Evolutionary conservation across 2,888 invertebrate genomes (phyloP).

Genomic region (Lochmaea capreae): DNA sequence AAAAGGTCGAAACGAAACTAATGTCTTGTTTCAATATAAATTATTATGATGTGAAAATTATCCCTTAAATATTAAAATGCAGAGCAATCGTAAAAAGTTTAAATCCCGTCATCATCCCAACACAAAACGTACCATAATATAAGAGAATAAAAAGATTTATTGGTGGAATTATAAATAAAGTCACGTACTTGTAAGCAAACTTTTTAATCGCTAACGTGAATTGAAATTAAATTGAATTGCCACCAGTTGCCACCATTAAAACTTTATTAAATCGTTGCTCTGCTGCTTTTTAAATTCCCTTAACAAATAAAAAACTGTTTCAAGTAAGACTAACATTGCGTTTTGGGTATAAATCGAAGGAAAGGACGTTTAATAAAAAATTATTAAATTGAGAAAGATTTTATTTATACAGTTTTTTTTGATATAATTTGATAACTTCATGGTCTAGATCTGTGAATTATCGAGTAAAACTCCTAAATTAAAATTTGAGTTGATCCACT

Average conservation of each 20-base stretch:
- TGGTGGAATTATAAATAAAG: conserved; percentile 48
- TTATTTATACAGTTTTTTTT: neutral
- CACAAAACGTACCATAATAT: conserved; percentile 17
- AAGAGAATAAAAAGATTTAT: conserved; percentile 36
- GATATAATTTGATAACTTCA: too few species aligned
- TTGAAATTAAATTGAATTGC: conserved; percentile 50
- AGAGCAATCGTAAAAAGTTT: conserved; percentile 1
- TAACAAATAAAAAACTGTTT: conserved; percentile 11
- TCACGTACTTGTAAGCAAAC: conserved; percentile 53
- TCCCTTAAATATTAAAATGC: conserved; percentile 3
- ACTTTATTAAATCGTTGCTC: conserved; percentile 52
- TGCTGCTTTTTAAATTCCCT: conserved; percentile 30
- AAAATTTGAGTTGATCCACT: neutral
- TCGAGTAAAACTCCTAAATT: neutral
- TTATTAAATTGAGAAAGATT: neutral
- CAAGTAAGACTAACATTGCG: conserved; percentile 2
- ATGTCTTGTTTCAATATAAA: neutral
- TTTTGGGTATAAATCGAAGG: conserved; percentile 7
- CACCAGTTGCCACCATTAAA: conserved; percentile 51
- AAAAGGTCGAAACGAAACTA: neutral
- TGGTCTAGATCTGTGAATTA: too few species aligned
- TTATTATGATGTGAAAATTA: neutral
- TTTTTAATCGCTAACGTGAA: conserved; percentile 55
- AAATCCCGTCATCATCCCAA: conserved; percentile 7
- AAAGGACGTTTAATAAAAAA: neutral